Evolutionary conservation across 2,888 invertebrate species (phyloP).

Genomic region (Papilio elwesi): DNA sequence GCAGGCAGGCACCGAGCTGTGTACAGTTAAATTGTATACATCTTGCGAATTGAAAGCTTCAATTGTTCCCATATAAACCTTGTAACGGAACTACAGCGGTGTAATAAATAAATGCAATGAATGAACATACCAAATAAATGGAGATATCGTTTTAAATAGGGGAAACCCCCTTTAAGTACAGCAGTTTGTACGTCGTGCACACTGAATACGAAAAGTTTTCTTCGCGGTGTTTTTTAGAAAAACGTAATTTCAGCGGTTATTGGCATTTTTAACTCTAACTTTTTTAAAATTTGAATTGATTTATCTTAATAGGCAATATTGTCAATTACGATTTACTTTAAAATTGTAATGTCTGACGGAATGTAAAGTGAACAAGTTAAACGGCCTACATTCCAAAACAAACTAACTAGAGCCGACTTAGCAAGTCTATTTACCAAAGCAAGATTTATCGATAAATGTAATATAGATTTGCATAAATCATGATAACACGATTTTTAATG

Average conservation of each 20-base stretch:
- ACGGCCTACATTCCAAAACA: slow-evolving; percentile 24
- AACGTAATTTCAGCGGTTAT: too few species aligned
- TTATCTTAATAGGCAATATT: slow-evolving; percentile 11
- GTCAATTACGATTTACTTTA: slow-evolving; percentile 18
- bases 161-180: too few species aligned
- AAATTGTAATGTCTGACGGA: slow-evolving; percentile 8
- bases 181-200: too few species aligned
- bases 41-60: background rate
- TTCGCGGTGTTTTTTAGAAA: too few species aligned
- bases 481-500: background rate
- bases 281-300: background rate
- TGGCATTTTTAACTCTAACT: too few species aligned
- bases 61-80: slow-evolving; percentile 7
- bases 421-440: slow-evolving; percentile 6
- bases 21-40: slow-evolving; percentile 23
- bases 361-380: slow-evolving; percentile 19
- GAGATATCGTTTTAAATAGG: too few species aligned
- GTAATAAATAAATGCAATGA: background rate
- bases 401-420: slow-evolving; percentile 1
- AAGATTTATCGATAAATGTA: slow-evolving; percentile 9
- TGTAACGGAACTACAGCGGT: background rate
- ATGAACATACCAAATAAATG: too few species aligned
- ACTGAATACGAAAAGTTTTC: too few species aligned
- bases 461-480: slow-evolving; percentile 17
- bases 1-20: slow-evolving; percentile 15